phyloP scores from a whole-genome alignment of 2,797 vertebrate species.

The Acipenser ruthenus region DNA sequence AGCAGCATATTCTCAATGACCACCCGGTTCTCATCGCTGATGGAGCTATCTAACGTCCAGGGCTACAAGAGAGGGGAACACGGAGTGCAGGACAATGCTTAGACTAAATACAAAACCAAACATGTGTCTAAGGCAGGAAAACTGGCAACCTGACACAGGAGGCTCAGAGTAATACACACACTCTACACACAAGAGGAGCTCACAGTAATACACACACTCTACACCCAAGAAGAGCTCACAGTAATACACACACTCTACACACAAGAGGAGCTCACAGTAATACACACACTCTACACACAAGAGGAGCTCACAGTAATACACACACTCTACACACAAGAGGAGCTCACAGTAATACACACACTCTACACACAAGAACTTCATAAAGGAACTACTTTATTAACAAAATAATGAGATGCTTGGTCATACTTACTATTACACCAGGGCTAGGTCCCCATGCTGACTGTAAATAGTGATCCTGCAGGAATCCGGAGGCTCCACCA shows the following conservation, averaged over 20 bases:
- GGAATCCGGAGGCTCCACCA: conserved; percentile 45
- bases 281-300: too few relatives aligned
- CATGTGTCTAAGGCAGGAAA: neutral
- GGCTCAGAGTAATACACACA: neutral
- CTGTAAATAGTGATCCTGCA: conserved; percentile 75
- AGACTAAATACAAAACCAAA: conserved; percentile 11
- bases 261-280: neutral
- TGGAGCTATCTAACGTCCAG: conserved; percentile 86
- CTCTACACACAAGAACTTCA: neutral
- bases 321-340: too few relatives aligned
- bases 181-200: too few relatives aligned
- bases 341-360: too few relatives aligned
- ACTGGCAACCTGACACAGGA: neutral
- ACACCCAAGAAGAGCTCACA: too few relatives aligned
- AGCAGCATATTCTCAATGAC: conserved; percentile 90
- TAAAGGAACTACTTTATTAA: neutral
- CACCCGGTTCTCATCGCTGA: conserved; percentile 87
- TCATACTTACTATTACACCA: conserved; percentile 63
- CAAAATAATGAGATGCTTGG: neutral
- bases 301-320: too few relatives aligned
- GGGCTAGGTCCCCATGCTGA: conserved; percentile 75
- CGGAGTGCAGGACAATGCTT: neutral
- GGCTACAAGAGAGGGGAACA: conserved; percentile 57
- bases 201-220: neutral
- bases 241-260: too few relatives aligned